phyloP scores from a whole-genome alignment of 2,888 invertebrate species.

The Resseliella maxima region DNA sequence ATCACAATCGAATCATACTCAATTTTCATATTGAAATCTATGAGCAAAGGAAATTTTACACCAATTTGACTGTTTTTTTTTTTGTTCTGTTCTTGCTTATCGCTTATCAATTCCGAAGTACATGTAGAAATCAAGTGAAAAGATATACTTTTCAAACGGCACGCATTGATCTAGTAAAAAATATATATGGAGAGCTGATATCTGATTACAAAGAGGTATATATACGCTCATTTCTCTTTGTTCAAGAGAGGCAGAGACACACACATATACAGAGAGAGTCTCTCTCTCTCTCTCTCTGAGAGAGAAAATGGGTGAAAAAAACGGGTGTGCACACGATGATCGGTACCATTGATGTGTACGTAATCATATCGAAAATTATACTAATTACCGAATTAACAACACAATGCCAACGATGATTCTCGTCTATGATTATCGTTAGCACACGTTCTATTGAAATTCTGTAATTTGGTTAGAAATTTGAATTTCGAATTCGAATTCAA shows the following conservation, averaged over 20 bases:
- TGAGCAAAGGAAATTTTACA: too few relatives aligned
- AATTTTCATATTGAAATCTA: background rate
- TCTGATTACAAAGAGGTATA: background rate
- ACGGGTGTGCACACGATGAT: background rate
- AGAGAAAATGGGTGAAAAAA: too few relatives aligned
- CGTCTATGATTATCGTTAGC: conserved; percentile 43
- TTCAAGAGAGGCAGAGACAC: background rate
- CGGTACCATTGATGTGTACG: conserved; percentile 13
- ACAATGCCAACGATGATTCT: conserved; percentile 30
- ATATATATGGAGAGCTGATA: background rate
- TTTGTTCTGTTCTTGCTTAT: background rate
- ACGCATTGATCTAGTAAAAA: background rate
- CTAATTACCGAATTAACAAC: conserved; percentile 54
- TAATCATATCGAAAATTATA: conserved; percentile 51
- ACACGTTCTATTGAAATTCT: conserved; percentile 35
- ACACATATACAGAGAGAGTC: background rate
- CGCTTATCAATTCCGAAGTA: background rate
- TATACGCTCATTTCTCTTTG: background rate
- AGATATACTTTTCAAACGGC: background rate
- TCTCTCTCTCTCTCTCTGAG: too few relatives aligned
- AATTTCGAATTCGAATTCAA: conserved; percentile 9
- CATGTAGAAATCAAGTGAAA: background rate
- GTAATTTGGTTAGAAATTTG: conserved; percentile 36
- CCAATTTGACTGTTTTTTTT: background rate
- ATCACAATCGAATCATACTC: background rate